Conservation (phyloP, 2,888 invertebrate species). For the Subacronicta megacephala region DNA sequence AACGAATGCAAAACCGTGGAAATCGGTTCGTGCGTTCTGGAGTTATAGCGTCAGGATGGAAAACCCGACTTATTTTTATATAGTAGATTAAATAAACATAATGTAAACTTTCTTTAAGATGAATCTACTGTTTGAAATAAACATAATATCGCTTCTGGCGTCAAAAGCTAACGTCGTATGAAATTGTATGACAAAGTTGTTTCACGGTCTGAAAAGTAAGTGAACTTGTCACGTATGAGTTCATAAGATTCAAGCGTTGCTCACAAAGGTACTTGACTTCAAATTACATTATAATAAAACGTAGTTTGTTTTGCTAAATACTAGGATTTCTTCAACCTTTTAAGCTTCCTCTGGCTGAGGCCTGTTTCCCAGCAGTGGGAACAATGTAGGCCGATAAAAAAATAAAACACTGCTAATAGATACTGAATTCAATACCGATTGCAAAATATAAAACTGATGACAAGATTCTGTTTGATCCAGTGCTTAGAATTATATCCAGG, state of each 20-base stretch:
- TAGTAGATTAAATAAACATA: too few relatives aligned
- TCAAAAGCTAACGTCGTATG: constrained; percentile 31
- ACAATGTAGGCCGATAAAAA: too few relatives aligned
- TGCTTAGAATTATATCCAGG: background rate
- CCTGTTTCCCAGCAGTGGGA: too few relatives aligned
- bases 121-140: background rate
- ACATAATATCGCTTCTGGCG: constrained; percentile 1
- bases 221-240: constrained; percentile 8
- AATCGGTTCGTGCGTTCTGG: too few relatives aligned
- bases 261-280: constrained; percentile 10
- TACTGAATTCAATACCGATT: constrained; percentile 3
- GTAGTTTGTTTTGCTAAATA: too few relatives aligned
- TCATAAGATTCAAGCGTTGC: constrained; percentile 7
- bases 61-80: too few relatives aligned
- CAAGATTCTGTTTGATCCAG: constrained; percentile 17
- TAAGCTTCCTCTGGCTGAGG: too few relatives aligned
- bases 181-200: constrained; percentile 37
- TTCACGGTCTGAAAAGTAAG: constrained; percentile 7
- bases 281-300: background rate
- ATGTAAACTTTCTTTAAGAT: too few relatives aligned
- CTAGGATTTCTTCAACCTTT: too few relatives aligned
- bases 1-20: too few relatives aligned
- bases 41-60: too few relatives aligned
- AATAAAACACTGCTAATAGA: constrained; percentile 15
- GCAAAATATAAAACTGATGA: constrained; percentile 6